These are phyloP conservation scores for Tapera naevia DNA, from an alignment of 2,797 vertebrate genomes.

Conservation along the genomic window DNA sequence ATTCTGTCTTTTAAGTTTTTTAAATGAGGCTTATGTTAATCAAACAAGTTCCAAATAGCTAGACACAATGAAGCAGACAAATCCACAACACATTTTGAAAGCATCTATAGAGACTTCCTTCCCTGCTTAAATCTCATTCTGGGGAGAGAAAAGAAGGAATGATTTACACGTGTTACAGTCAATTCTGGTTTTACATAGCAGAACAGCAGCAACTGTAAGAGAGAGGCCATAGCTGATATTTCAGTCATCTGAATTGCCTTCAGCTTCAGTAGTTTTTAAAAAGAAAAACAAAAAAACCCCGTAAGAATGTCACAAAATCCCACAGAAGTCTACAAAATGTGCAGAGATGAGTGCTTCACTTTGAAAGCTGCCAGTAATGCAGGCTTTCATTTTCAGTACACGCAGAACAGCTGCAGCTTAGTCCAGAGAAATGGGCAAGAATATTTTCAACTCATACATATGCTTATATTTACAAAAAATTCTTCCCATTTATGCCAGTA, in stretches of 20 bases:
- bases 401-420: neutral
- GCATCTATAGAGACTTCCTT: neutral
- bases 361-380: neutral
- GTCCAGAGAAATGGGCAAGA: neutral
- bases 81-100: neutral
- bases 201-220: neutral
- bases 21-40: neutral
- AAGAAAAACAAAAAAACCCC: rapidly evolving
- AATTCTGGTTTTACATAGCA: neutral
- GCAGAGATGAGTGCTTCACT: neutral
- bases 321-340: neutral
- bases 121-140: neutral
- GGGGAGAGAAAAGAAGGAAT: neutral
- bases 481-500: neutral
- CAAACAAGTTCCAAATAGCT: neutral
- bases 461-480: neutral
- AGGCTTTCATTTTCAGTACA: neutral
- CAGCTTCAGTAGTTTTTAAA: neutral
- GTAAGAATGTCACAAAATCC: neutral
- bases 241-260: neutral
- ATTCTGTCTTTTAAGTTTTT: neutral
- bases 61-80: neutral
- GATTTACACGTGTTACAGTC: neutral
- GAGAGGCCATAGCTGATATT: neutral
- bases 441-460: neutral